These are phyloP conservation scores for Euclidia mi DNA, from an alignment of 2,888 invertebrate genomes.

Conservation along the genomic window DNA sequence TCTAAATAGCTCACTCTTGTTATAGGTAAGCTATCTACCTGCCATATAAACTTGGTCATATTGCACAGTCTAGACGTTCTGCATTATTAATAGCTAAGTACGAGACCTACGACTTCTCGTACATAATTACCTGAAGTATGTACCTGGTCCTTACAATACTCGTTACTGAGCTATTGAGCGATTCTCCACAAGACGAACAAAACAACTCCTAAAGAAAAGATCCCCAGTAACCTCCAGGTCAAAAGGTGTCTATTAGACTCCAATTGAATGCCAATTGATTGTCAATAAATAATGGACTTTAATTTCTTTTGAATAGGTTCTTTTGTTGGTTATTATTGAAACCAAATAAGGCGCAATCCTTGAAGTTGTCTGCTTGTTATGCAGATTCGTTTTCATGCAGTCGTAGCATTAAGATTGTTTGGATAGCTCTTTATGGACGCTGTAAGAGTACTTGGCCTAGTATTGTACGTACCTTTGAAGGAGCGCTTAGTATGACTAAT, in stretches of 20 bases:
- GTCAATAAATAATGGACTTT: conserved; percentile 47
- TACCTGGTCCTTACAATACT: not conserved
- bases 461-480: conserved; percentile 5
- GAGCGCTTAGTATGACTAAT: no score
- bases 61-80: conserved; percentile 37
- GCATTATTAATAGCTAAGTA: conserved; percentile 56
- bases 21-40: no score
- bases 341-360: conserved; percentile 62
- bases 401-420: conserved; percentile 28
- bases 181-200: conserved; percentile 30
- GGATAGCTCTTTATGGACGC: conserved; percentile 36
- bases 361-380: conserved; percentile 37
- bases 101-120: conserved; percentile 32
- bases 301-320: conserved; percentile 37
- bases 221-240: conserved; percentile 69
- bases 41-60: no score
- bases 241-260: conserved; percentile 62
- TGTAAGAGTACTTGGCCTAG: conserved; percentile 34
- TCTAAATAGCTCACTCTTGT: no score
- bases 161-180: conserved; percentile 18
- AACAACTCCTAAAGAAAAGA: conserved; percentile 58
- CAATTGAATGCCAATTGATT: conserved; percentile 42
- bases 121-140: conserved; percentile 42
- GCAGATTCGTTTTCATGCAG: conserved; percentile 20
- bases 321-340: conserved; percentile 42